Conservation (phyloP, 2,888 invertebrate species). For the Drosophila prolongata region DNA sequence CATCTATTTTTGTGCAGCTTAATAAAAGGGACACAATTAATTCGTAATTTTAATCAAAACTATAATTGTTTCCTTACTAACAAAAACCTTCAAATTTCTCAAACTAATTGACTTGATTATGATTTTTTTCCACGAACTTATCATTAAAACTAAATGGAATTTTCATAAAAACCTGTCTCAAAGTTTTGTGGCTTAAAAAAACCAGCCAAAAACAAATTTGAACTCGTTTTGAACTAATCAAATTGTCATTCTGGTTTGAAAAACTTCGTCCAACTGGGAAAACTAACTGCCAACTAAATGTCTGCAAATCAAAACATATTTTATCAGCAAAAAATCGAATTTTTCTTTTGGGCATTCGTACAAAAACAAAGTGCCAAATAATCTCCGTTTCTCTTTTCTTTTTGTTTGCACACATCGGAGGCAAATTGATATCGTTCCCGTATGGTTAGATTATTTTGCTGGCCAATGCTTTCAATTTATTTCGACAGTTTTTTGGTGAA, state of each 20-base stretch:
- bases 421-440: slow-evolving; percentile 48
- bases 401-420: slow-evolving; percentile 10
- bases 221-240: slow-evolving; percentile 63
- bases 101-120: no score
- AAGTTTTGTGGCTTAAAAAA: slow-evolving; percentile 47
- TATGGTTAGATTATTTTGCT: slow-evolving; percentile 21
- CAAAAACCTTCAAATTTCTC: no score
- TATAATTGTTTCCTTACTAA: neutral
- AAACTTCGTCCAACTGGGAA: slow-evolving; percentile 29
- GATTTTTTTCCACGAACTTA: neutral
- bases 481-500: slow-evolving; percentile 14
- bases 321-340: slow-evolving; percentile 27
- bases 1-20: neutral
- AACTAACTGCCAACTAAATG: slow-evolving; percentile 29
- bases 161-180: slow-evolving; percentile 17
- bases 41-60: neutral
- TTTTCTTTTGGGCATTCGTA: slow-evolving; percentile 12
- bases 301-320: slow-evolving; percentile 54
- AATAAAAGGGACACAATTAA: no score
- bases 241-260: slow-evolving; percentile 52
- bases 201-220: neutral
- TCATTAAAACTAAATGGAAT: slow-evolving; percentile 14
- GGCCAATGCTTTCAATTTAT: slow-evolving; percentile 21
- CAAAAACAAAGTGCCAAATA: slow-evolving; percentile 48
- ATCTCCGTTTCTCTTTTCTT: slow-evolving; percentile 26